These are phyloP conservation scores for Lophotis ruficrista DNA, from an alignment of 2,113 vertebrate genomes.

Conservation along the genomic window DNA sequence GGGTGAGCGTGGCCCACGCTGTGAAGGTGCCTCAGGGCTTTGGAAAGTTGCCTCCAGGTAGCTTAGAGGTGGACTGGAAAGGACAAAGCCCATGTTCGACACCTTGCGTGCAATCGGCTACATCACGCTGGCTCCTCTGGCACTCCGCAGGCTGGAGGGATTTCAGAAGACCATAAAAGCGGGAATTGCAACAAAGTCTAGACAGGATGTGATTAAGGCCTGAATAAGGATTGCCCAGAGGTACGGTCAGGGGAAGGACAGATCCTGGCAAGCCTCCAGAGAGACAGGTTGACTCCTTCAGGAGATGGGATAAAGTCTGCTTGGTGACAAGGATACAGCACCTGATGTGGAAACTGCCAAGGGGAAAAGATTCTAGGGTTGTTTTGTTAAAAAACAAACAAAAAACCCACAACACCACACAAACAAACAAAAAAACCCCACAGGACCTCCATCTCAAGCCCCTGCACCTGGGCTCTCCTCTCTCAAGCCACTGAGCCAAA, in stretches of 20 bases:
- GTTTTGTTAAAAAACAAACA: too few species aligned
- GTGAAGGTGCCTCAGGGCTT: neutral
- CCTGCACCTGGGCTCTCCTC: neutral
- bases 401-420: too few species aligned
- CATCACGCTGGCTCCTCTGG: neutral
- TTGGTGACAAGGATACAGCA: neutral
- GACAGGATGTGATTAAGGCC: constrained; percentile 80
- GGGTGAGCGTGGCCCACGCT: accelerated
- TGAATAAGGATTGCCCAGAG: constrained; percentile 71
- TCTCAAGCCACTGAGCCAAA: neutral
- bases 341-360: neutral
- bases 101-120: neutral
- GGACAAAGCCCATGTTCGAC: neutral
- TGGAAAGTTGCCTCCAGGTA: neutral
- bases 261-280: constrained; percentile 61
- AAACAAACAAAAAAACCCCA: neutral
- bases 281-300: constrained; percentile 32
- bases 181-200: constrained; percentile 71
- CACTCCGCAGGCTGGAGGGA: neutral
- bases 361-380: neutral
- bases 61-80: neutral
- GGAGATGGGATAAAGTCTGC: constrained; percentile 9
- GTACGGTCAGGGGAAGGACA: constrained; percentile 72
- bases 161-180: neutral
- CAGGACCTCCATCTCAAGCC: neutral